These are phyloP conservation scores for Eurypyga helias DNA, from an alignment of 2,113 vertebrate species.

Conservation along the genomic window DNA sequence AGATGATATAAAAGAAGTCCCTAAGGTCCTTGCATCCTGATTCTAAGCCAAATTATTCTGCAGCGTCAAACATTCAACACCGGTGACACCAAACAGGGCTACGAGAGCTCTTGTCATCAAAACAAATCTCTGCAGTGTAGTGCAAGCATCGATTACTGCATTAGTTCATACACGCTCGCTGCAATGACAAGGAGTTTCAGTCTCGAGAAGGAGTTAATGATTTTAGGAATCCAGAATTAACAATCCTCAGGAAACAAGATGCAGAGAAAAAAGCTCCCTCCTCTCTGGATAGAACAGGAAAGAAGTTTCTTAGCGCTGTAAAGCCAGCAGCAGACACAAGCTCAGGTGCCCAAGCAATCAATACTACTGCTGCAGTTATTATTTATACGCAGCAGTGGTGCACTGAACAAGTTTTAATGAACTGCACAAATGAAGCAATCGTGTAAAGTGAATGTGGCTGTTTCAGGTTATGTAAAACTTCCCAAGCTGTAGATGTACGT, in stretches of 20 bases:
- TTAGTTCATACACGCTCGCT: not conserved
- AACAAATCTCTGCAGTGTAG: conserved; percentile 79
- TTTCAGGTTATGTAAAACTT: not conserved
- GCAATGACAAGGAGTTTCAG: conserved; percentile 42
- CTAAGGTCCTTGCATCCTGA: conserved; percentile 56
- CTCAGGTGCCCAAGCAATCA: conserved; percentile 10
- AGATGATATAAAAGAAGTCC: not conserved
- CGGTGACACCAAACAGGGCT: conserved; percentile 57
- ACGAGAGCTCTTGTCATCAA: conserved; percentile 70
- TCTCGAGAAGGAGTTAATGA: not conserved
- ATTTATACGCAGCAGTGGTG: conserved; percentile 22
- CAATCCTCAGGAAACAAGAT: conserved; percentile 10
- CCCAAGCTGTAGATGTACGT: not conserved
- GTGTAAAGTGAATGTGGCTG: not conserved
- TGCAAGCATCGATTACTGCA: conserved; percentile 70
- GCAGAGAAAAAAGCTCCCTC: not conserved
- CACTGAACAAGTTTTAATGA: not conserved
- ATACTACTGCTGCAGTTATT: conserved; percentile 57
- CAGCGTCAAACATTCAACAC: conserved; percentile 59
- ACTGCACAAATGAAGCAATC: not conserved
- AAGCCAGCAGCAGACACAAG: not conserved
- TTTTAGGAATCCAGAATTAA: conserved; percentile 46
- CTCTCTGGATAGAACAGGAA: not conserved
- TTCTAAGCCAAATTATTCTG: conserved; percentile 57
- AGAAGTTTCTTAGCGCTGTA: conserved; percentile 17